phyloP scores from a whole-genome alignment of 2,888 invertebrate species.

The Nebria brevicollis region DNA sequence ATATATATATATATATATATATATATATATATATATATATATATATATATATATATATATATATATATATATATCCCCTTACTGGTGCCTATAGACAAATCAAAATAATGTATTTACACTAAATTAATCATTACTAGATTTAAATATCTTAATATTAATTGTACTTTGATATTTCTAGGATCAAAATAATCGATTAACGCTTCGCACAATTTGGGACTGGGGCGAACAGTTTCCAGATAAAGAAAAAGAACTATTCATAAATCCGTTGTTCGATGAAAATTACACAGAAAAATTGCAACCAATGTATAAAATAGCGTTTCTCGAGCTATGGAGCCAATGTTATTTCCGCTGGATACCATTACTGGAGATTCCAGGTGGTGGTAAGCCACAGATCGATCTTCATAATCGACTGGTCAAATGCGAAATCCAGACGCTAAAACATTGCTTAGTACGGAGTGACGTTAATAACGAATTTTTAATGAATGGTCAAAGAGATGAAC shows the following conservation, averaged over 20 bases:
- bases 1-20: too few relatives aligned
- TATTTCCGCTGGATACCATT: constrained; percentile 90
- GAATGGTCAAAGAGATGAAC: constrained; percentile 57
- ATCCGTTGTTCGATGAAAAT: constrained; percentile 76
- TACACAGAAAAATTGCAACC: constrained; percentile 64
- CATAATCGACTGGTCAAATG: constrained; percentile 64
- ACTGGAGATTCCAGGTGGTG: constrained; percentile 80
- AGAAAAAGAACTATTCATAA: constrained; percentile 84
- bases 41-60: too few relatives aligned
- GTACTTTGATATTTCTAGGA: constrained; percentile 18
- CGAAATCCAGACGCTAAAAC: constrained; percentile 64
- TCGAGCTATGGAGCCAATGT: constrained; percentile 88
- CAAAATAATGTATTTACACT: too few relatives aligned
- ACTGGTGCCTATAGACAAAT: too few relatives aligned
- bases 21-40: too few relatives aligned
- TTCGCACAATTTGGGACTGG: constrained; percentile 92
- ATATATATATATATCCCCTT: too few relatives aligned
- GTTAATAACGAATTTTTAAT: constrained; percentile 50
- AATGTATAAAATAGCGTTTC: constrained; percentile 65
- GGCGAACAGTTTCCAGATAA: constrained; percentile 84
- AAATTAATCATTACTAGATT: too few relatives aligned
- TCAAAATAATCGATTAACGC: constrained; percentile 63
- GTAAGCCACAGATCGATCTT: constrained; percentile 69
- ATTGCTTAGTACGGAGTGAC: constrained; percentile 54
- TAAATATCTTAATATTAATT: too few relatives aligned